These are phyloP conservation scores for Trichogramma pretiosum DNA, from an alignment of 1,140 invertebrate species.

Conservation along the genomic window DNA sequence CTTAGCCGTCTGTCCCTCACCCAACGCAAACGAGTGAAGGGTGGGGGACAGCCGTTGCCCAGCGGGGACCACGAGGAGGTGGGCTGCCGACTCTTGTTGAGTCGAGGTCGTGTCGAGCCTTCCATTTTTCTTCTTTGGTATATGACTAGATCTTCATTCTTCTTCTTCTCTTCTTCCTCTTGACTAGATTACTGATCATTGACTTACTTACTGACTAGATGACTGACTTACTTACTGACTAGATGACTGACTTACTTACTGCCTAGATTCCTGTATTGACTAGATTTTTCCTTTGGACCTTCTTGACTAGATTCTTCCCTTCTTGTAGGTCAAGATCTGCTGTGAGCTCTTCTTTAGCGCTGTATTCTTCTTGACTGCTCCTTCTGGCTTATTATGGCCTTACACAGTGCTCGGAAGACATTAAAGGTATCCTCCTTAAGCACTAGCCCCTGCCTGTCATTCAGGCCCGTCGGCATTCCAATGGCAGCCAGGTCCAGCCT, in stretches of 20 bases:
- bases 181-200: neutral
- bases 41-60: too few relatives aligned
- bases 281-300: neutral
- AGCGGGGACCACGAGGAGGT: too few relatives aligned
- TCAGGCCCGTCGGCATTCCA: neutral
- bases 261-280: neutral
- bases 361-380: neutral
- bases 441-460: conserved; percentile 3
- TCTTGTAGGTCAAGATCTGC: neutral
- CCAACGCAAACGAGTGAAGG: too few relatives aligned
- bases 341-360: conserved; percentile 5
- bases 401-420: neutral
- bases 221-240: neutral
- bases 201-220: neutral
- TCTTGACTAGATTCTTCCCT: neutral
- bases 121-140: too few relatives aligned
- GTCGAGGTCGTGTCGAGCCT: too few relatives aligned
- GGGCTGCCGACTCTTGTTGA: too few relatives aligned
- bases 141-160: neutral
- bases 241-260: neutral
- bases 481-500: neutral
- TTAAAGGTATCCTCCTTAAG: too few relatives aligned
- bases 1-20: too few relatives aligned
- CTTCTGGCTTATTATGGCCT: conserved; percentile 1
- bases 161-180: neutral